Percentiles rank a stretch among this genome's conserved stretches.
phyloP scores from a whole-genome alignment of 2,888 invertebrate genomes.

The Piscicola geometra region DNA sequence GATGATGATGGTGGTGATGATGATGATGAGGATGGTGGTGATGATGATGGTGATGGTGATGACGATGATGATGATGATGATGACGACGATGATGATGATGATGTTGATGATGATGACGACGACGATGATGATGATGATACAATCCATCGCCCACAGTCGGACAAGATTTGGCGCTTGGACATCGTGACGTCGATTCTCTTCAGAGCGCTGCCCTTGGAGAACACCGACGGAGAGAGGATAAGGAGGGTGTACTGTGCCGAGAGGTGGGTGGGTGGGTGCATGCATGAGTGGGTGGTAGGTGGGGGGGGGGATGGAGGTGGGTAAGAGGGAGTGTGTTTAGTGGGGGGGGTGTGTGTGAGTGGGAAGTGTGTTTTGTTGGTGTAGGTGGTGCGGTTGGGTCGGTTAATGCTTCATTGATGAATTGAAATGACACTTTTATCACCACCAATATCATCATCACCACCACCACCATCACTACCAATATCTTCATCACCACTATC shows the following conservation, averaged over 20 bases:
- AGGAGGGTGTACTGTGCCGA: background rate
- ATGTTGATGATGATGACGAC: constrained; percentile 13
- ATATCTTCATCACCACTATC: no score
- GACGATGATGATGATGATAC: background rate
- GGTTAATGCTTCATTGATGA: no score
- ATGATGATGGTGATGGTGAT: constrained; percentile 34
- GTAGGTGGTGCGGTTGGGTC: no score
- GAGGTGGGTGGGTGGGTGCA: background rate
- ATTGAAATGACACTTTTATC: no score
- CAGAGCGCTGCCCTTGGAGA: constrained; percentile 26
- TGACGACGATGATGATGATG: constrained; percentile 20
- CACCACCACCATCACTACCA: no score
- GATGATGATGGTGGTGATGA: constrained; percentile 30
- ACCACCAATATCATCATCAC: no score
- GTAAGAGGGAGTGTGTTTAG: no score
- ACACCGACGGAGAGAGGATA: constrained; percentile 31
- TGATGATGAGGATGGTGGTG: constrained; percentile 33
- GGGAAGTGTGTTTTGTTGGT: no score
- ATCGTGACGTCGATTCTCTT: constrained; percentile 22
- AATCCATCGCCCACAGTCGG: background rate
- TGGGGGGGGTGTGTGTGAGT: no score
- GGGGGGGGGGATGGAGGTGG: no score
- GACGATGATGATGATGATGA: constrained; percentile 18
- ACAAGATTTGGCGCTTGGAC: constrained; percentile 34
- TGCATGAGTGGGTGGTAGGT: no score